Evolutionary conservation across 2,113 vertebrate species (phyloP).

Genomic region (Hylia prasina): DNA sequence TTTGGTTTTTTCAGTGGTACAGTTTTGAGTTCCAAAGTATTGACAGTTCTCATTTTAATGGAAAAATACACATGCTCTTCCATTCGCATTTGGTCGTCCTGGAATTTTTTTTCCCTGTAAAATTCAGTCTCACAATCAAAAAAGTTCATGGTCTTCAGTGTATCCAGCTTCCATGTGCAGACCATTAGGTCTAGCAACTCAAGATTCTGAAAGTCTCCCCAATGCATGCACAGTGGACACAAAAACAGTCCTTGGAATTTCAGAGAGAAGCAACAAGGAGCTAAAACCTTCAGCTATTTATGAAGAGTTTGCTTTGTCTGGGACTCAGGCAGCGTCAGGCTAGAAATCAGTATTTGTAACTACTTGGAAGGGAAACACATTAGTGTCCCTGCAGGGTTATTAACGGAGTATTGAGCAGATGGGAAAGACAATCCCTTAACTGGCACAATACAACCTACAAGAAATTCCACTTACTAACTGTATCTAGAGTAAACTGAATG

Average conservation of each 20-base stretch:
- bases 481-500: not conserved
- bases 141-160: not conserved
- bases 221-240: constrained; percentile 22
- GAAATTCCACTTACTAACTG: not conserved
- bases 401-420: not conserved
- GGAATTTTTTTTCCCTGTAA: constrained; percentile 16
- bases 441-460: constrained; percentile 25
- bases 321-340: not conserved
- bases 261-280: constrained; percentile 15
- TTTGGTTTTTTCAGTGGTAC: constrained; percentile 12
- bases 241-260: not conserved
- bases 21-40: constrained; percentile 47
- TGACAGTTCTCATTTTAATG: constrained; percentile 28
- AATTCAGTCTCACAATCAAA: constrained; percentile 20
- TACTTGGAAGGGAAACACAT: constrained; percentile 50
- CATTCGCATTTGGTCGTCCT: not conserved
- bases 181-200: constrained; percentile 60
- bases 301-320: not conserved
- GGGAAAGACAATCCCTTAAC: not conserved
- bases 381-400: constrained; percentile 53
- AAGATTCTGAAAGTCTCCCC: constrained; percentile 22
- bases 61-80: not conserved
- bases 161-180: constrained; percentile 32
- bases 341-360: constrained; percentile 28
- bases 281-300: constrained; percentile 19